A percentile compares a stretch with the other conserved stretches of the same genome.
Evolutionary conservation across 1,140 invertebrate species (phyloP).

Genomic region (Brachionus calyciflorus): DNA sequence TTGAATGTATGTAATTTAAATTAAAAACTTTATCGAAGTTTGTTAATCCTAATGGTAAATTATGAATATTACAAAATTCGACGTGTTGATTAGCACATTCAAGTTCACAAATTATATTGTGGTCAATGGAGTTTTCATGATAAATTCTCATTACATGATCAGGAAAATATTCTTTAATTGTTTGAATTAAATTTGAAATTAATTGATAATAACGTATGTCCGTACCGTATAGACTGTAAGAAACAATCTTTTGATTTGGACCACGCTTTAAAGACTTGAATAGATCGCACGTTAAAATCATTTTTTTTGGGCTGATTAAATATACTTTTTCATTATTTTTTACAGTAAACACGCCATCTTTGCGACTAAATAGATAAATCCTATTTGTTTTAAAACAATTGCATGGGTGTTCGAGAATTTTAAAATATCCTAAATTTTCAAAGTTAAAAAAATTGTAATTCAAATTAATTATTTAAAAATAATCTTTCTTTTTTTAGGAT

Average conservation of each 20-base stretch:
- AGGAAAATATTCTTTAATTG: background rate
- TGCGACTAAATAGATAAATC: too few species aligned
- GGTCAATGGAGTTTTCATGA: background rate
- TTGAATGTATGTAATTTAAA: background rate
- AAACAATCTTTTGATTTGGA: conserved; percentile 26
- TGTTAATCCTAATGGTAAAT: background rate
- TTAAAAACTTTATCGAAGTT: background rate
- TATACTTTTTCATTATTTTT: too few species aligned
- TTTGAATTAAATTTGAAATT: background rate
- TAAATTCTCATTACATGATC: background rate
- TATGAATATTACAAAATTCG: conserved; percentile 28
- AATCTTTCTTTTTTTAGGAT: too few species aligned
- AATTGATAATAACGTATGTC: background rate
- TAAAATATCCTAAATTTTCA: too few species aligned
- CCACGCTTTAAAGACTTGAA: background rate
- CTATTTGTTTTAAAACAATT: too few species aligned
- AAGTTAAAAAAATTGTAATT: too few species aligned
- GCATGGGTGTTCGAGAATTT: too few species aligned
- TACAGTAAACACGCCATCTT: too few species aligned
- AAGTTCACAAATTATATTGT: background rate
- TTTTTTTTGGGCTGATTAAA: too few species aligned
- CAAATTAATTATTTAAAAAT: too few species aligned
- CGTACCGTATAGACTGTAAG: conserved; percentile 14
- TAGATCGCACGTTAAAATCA: conserved; percentile 2
- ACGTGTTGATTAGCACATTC: background rate